Percentiles rank a stretch among this genome's conserved stretches.
phyloP scores from a whole-genome alignment of 2,797 vertebrate genomes.

The Cyprinodon diabolis region DNA sequence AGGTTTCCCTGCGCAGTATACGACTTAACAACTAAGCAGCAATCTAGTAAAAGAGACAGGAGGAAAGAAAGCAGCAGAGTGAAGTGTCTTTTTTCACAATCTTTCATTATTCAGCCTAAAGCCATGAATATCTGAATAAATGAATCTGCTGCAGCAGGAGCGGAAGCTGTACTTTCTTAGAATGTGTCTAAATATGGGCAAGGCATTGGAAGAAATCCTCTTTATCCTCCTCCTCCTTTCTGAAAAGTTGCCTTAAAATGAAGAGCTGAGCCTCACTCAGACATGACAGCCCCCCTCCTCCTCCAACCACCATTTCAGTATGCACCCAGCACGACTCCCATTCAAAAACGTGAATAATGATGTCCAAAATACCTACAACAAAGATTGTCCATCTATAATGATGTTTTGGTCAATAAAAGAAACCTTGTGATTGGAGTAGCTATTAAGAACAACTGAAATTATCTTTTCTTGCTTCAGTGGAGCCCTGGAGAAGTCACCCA shows the following conservation, averaged over 20 bases:
- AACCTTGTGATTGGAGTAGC: constrained; percentile 48
- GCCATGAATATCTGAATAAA: constrained; percentile 75
- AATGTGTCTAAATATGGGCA: constrained; percentile 59
- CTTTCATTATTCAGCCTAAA: constrained; percentile 72
- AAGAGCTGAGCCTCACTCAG: constrained; percentile 64
- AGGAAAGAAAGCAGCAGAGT: constrained; percentile 32
- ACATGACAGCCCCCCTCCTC: constrained; percentile 56
- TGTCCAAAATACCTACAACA: constrained; percentile 31
- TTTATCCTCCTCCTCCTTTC: constrained; percentile 30
- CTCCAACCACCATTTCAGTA: constrained; percentile 36
- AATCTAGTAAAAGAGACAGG: constrained; percentile 55
- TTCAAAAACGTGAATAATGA: constrained; percentile 27
- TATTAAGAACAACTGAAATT: constrained; percentile 38
- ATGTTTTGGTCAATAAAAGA: constrained; percentile 59
- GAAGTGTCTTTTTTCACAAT: constrained; percentile 53
- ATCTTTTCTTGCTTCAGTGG: constrained; percentile 19
- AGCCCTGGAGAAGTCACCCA: constrained; percentile 64
- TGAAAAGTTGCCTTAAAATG: constrained; percentile 70
- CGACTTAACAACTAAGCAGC: constrained; percentile 53
- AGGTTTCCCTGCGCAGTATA: constrained; percentile 45
- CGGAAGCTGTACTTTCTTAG: constrained; percentile 56
- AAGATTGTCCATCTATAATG: constrained; percentile 39
- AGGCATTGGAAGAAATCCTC: constrained; percentile 53
- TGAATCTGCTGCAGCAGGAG: constrained; percentile 55
- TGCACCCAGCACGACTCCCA: constrained; percentile 22